Conservation (phyloP, 2,113 vertebrate genomes). For the Myotis brandtii region DNA sequence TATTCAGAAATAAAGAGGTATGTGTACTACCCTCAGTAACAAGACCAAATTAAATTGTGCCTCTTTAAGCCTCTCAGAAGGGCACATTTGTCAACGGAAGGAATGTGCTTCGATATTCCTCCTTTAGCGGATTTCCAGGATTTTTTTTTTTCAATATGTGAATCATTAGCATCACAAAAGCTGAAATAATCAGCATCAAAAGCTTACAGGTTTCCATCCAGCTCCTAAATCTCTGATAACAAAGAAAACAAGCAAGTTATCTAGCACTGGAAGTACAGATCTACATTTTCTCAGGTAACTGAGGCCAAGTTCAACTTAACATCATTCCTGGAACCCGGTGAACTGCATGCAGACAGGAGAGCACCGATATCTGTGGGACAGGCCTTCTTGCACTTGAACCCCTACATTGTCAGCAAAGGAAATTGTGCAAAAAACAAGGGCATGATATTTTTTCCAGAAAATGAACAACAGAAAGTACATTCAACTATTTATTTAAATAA, state of each 20-base stretch:
- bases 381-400: background rate
- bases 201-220: slow-evolving; percentile 64
- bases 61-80: background rate
- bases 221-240: slow-evolving; percentile 45
- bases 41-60: background rate
- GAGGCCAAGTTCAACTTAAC: background rate
- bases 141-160: slow-evolving; percentile 26
- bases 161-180: slow-evolving; percentile 64
- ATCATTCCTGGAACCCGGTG: background rate
- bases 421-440: background rate
- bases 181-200: slow-evolving; percentile 64
- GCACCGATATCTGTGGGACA: background rate
- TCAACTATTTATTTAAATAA: background rate
- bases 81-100: slow-evolving; percentile 12
- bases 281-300: background rate
- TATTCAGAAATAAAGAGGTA: background rate
- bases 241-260: background rate
- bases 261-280: slow-evolving; percentile 25
- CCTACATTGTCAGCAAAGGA: background rate
- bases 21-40: background rate
- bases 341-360: background rate
- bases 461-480: background rate
- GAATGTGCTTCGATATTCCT: slow-evolving; percentile 39
- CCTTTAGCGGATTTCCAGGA: slow-evolving; percentile 46
- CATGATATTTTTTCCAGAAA: background rate